These are phyloP conservation scores for Morpho achilles DNA, from an alignment of 2,888 invertebrate genomes.

Conservation along the genomic window DNA sequence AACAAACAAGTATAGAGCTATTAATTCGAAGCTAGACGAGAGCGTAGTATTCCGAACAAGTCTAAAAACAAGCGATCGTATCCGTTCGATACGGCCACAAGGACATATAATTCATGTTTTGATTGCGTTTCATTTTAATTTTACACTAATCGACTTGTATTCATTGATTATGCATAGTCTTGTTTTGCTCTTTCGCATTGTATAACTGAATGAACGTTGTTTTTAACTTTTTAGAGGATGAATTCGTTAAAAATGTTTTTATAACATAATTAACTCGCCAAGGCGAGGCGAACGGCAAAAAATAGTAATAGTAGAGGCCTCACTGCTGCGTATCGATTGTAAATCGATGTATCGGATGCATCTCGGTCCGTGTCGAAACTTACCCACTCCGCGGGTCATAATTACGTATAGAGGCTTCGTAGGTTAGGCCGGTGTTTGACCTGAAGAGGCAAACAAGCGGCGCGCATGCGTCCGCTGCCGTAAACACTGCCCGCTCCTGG, in stretches of 20 bases:
- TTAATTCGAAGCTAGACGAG: conserved; percentile 5
- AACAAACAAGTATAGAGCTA: background rate
- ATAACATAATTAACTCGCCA: too few species aligned
- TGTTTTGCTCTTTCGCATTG: conserved; percentile 3
- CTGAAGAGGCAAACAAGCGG: conserved; percentile 65
- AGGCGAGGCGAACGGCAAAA: background rate
- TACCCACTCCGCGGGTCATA: conserved; percentile 48
- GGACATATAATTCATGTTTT: conserved; percentile 34
- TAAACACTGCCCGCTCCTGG: conserved; percentile 62
- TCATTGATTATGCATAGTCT: conserved; percentile 26
- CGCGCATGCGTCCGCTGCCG: conserved; percentile 69
- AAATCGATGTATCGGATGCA: conserved; percentile 29
- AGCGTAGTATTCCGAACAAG: conserved; percentile 22
- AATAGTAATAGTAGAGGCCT: background rate
- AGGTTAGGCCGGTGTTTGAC: conserved; percentile 74
- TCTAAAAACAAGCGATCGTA: conserved; percentile 22
- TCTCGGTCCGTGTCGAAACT: conserved; percentile 45
- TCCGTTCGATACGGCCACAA: conserved; percentile 27
- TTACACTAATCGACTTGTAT: conserved; percentile 27
- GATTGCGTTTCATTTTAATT: conserved; percentile 36
- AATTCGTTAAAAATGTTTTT: background rate
- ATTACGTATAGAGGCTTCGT: conserved; percentile 56
- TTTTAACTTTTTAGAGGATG: background rate
- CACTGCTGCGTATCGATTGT: background rate
- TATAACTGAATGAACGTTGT: background rate